Evolutionary conservation across 2,888 invertebrate genomes (phyloP).

Genomic region (Osedax frankpressi): DNA sequence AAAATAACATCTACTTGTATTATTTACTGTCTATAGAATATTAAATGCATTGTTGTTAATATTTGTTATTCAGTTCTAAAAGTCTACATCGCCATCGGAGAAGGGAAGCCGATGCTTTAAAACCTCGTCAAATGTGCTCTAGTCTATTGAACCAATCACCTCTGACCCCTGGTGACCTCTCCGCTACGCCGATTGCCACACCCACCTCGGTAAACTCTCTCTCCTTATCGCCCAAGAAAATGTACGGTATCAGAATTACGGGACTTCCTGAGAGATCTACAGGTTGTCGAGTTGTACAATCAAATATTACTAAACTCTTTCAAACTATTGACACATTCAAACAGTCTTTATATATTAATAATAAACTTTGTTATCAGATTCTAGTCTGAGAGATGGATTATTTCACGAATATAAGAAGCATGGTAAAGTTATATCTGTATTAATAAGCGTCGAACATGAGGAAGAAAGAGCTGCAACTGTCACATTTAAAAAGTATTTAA

Average conservation of each 20-base stretch:
- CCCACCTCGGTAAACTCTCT: not conserved
- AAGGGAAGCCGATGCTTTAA: not conserved
- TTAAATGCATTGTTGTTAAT: no score
- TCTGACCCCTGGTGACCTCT: not conserved
- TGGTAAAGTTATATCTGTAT: constrained; percentile 89
- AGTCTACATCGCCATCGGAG: not conserved
- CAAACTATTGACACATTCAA: no score
- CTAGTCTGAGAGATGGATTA: constrained; percentile 86
- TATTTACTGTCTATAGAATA: no score
- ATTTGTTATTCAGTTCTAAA: not conserved
- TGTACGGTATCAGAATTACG: not conserved
- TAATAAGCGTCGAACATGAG: constrained; percentile 71
- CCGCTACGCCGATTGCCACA: not conserved
- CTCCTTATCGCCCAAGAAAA: not conserved
- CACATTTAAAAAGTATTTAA: constrained; percentile 72
- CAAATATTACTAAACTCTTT: no score
- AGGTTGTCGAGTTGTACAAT: no score
- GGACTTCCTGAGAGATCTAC: not conserved
- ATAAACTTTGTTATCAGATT: no score
- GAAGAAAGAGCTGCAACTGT: constrained; percentile 83
- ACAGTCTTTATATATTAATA: no score
- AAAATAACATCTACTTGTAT: no score
- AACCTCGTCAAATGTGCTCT: not conserved
- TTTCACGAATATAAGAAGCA: constrained; percentile 98
- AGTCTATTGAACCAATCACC: not conserved